Conservation (phyloP, 1,140 invertebrate species). For the Dendrolimus punctatus region DNA sequence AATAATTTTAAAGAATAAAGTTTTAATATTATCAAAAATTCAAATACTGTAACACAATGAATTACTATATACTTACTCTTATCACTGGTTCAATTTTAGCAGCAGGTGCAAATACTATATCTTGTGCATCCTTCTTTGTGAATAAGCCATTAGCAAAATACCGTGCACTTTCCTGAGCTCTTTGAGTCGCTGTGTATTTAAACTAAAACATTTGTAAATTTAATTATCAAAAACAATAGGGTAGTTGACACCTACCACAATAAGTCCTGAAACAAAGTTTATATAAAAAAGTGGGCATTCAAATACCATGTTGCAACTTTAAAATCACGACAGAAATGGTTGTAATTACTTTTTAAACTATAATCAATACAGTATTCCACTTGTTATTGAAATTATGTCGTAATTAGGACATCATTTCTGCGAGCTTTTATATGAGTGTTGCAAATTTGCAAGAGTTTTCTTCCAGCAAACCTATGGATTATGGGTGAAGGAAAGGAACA, state of each 20-base stretch:
- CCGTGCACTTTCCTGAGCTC: constrained; percentile 81
- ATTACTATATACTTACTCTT: constrained; percentile 72
- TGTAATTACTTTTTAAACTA: too few relatives aligned
- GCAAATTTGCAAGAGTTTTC: too few relatives aligned
- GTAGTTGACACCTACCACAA: too few relatives aligned
- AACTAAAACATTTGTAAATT: constrained; percentile 72
- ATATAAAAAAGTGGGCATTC: too few relatives aligned
- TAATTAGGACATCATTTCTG: too few relatives aligned
- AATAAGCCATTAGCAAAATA: constrained; percentile 83
- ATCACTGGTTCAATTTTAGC: constrained; percentile 79
- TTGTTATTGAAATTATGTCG: neutral
- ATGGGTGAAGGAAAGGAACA: neutral
- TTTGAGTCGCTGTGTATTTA: constrained; percentile 81
- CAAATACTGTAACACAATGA: neutral
- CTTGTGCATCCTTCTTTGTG: constrained; percentile 73
- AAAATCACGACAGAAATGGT: too few relatives aligned
- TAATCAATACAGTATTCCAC: too few relatives aligned
- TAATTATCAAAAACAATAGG: neutral
- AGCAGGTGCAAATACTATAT: constrained; percentile 76
- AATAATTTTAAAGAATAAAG: neutral
- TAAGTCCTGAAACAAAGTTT: too few relatives aligned
- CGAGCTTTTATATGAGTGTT: too few relatives aligned
- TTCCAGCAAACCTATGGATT: neutral
- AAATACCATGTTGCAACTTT: too few relatives aligned
- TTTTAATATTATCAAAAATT: neutral